A percentile compares a stretch with the other conserved stretches of the same genome.
These are phyloP conservation scores for Lepidurus couesii DNA, from an alignment of 1,140 invertebrate genomes.

Conservation along the genomic window DNA sequence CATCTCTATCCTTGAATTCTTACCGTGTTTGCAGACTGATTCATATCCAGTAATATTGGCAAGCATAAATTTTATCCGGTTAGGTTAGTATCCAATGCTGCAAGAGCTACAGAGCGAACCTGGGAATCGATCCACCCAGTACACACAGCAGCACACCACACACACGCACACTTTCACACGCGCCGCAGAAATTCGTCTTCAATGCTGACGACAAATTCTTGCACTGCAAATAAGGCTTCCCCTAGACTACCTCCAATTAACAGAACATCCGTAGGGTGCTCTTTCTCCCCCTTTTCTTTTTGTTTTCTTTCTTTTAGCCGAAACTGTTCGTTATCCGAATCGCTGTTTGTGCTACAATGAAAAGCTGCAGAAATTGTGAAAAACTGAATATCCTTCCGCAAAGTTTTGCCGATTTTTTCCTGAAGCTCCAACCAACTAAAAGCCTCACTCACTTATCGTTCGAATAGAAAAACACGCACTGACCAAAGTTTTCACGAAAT, in stretches of 20 bases:
- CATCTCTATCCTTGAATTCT: neutral
- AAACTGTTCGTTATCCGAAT: too few species aligned
- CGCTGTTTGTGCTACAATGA: too few species aligned
- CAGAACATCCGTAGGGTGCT: too few species aligned
- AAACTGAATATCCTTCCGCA: too few species aligned
- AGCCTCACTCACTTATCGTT: neutral
- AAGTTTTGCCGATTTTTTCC: too few species aligned
- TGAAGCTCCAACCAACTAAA: too few species aligned
- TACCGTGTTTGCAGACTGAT: neutral
- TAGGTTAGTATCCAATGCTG: slow-evolving; percentile 16
- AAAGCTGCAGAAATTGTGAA: too few species aligned
- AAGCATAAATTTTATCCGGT: slow-evolving; percentile 19
- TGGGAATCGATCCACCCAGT: slow-evolving; percentile 20
- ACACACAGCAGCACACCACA: neutral
- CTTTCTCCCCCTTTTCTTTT: too few species aligned
- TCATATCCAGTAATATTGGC: neutral
- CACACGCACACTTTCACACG: slow-evolving; percentile 13
- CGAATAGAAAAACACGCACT: neutral
- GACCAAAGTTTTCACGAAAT: neutral
- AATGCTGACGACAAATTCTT: neutral
- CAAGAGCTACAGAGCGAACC: slow-evolving; percentile 19
- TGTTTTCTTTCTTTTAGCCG: too few species aligned
- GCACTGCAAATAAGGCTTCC: neutral
- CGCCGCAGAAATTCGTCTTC: slow-evolving; percentile 7
- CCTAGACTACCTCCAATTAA: too few species aligned